Evolutionary conservation across 2,797 vertebrate genomes (phyloP), one percentile per base, ranked within the genome.

Genomic region (Schizopygopsis malacanthus): DNA sequence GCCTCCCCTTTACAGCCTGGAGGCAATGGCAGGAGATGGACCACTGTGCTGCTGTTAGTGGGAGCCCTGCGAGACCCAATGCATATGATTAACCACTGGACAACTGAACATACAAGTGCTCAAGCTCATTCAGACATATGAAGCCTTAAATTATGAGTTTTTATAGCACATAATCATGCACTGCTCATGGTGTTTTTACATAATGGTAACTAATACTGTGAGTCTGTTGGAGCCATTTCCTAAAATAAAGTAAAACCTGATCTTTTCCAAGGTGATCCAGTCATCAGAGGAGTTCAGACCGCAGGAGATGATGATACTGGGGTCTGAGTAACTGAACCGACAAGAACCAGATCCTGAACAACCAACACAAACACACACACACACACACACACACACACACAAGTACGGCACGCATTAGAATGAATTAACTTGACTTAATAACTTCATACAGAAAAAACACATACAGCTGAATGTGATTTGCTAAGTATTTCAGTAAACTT

Each of bases 251-350:
- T 47, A 22, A 70, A 92, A 99, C 98, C 97, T 98, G 94, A 99
- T 98, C 95, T 95, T 98, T 92, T 99, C 97, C 92, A 99, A 93
- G 88, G 96, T 95, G 92, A 95, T 97, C 98, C 98, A 99, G 90
- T 96, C 96, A 76, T 95, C 95, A 63, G 96, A 96, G 90, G 93
- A 94, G 92, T 97, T 93, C 91, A 96, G 96, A 89, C 96, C 95
- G 90, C 96, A 99, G 54, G 97, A 97, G 87, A 99, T 97, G 0
- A 93, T 93, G 93, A 99, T 98, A 92, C 92, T 95, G 89, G 98
- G 98, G 92, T 99, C 98, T 61, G 97, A 97, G 91, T 98, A 98
- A 93, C 98, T 99, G 90, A 98, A 99, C 70, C 97, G 96, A 88
- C 98, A 99, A 0, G 97, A 97, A 85, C 98, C 98, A 0, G 98